Percentiles rank a stretch among this genome's conserved stretches.
Evolutionary conservation across 2,113 vertebrate species (phyloP).

Genomic region (Takifugu bimaculatus): DNA sequence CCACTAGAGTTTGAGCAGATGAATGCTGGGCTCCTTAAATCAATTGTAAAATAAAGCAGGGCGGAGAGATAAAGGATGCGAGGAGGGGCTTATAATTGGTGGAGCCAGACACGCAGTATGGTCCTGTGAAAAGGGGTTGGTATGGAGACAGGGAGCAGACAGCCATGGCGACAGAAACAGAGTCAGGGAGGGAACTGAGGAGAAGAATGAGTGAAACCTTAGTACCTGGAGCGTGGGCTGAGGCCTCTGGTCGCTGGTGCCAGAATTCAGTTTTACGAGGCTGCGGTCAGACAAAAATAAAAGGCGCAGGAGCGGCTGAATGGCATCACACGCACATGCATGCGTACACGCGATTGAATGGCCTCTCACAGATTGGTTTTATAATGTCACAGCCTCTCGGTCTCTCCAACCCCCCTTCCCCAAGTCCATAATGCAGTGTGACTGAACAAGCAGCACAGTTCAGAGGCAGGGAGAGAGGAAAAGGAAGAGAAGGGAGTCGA

Average conservation of each 20-base stretch:
- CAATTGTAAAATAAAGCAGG: conserved; percentile 40
- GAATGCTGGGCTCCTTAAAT: conserved; percentile 49
- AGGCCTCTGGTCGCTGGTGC: conserved; percentile 65
- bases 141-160: conserved; percentile 51
- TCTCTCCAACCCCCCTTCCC: conserved; percentile 47
- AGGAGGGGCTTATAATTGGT: conserved; percentile 45
- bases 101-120: conserved; percentile 35
- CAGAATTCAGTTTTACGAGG: conserved; percentile 74
- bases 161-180: conserved; percentile 49
- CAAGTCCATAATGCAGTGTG: conserved; percentile 51
- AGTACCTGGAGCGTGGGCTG: conserved; percentile 67
- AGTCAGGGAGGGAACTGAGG: conserved; percentile 45
- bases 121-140: conserved; percentile 51
- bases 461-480: conserved; percentile 9
- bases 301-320: conserved; percentile 69
- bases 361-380: conserved; percentile 72
- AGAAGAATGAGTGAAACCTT: conserved; percentile 67
- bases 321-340: conserved; percentile 51
- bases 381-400: conserved; percentile 76
- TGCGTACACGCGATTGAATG: conserved; percentile 41
- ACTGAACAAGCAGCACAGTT: conserved; percentile 51
- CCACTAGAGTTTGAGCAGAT: conserved; percentile 28
- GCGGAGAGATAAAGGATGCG: conserved; percentile 42
- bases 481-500: conserved; percentile 10
- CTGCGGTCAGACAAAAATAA: conserved; percentile 75